Conservation (phyloP, 2,113 vertebrate genomes). For the Urocitellus parryii region DNA sequence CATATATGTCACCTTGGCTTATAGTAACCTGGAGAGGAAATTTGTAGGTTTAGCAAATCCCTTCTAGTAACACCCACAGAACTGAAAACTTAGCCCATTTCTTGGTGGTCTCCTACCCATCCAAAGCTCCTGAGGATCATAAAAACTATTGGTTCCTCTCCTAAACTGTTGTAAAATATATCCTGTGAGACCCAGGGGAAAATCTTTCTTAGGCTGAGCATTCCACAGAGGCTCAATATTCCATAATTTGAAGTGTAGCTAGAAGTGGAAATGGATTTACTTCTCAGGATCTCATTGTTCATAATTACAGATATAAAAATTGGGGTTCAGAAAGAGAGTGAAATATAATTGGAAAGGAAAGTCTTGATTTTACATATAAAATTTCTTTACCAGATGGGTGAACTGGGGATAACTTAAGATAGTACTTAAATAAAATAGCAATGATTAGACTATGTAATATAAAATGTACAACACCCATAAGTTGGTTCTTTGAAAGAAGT, state of each 20-base stretch:
- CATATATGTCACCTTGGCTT: constrained; percentile 72
- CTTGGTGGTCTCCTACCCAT: constrained; percentile 82
- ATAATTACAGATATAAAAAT: constrained; percentile 83
- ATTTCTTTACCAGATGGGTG: constrained; percentile 65
- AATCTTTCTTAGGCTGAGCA: constrained; percentile 73
- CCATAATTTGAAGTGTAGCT: constrained; percentile 77
- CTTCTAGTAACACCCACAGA: constrained; percentile 44
- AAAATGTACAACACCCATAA: not conserved
- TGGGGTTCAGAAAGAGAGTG: constrained; percentile 66
- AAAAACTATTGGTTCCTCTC: constrained; percentile 74
- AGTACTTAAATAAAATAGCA: constrained; percentile 32
- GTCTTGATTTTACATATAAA: constrained; percentile 34
- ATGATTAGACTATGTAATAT: constrained; percentile 39
- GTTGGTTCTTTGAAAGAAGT: constrained; percentile 61
- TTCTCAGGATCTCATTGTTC: constrained; percentile 73
- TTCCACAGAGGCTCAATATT: constrained; percentile 75
- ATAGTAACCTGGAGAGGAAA: constrained; percentile 73
- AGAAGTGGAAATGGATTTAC: constrained; percentile 63
- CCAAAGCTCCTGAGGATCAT: constrained; percentile 34
- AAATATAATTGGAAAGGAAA: constrained; percentile 58
- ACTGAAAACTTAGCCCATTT: constrained; percentile 70
- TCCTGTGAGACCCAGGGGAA: constrained; percentile 67
- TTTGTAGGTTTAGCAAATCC: constrained; percentile 69
- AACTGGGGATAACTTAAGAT: not conserved
- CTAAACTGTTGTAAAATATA: constrained; percentile 65